phyloP scores from a whole-genome alignment of 2,113 vertebrate species.

The Callithrix jacchus region DNA sequence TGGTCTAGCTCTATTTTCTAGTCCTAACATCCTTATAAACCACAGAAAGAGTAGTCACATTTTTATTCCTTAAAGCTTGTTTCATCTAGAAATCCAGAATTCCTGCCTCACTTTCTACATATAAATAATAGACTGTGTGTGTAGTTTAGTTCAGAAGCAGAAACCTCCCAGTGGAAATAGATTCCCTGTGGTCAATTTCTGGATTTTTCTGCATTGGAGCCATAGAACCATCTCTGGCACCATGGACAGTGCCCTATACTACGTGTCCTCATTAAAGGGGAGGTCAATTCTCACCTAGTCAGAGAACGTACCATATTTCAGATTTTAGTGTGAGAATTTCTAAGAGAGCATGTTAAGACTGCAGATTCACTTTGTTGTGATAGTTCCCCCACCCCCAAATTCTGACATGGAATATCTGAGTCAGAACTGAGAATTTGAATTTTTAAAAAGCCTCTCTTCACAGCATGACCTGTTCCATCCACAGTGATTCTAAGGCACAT shows the following conservation, averaged over 20 bases:
- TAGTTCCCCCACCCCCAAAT: background rate
- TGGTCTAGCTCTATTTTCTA: background rate
- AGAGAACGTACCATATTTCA: background rate
- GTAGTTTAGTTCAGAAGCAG: background rate
- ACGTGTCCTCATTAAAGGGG: background rate
- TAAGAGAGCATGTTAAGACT: background rate
- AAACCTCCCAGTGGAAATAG: background rate
- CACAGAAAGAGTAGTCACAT: background rate
- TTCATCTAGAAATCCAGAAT: conserved; percentile 23
- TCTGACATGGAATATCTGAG: background rate
- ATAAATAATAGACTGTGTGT: background rate
- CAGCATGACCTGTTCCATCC: too few relatives aligned
- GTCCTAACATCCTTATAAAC: background rate
- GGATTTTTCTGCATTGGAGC: background rate
- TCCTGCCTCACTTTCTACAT: background rate
- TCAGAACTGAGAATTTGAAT: background rate
- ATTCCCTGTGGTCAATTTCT: background rate
- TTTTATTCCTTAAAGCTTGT: background rate
- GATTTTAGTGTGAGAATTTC: background rate
- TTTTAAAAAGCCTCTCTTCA: background rate
- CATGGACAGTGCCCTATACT: background rate
- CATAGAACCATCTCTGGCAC: background rate
- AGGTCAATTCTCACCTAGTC: background rate
- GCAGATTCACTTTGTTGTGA: background rate
- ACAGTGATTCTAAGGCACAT: background rate